These are phyloP conservation scores for Clarias fuscus DNA, from an alignment of 2,797 vertebrate genomes.

Conservation along the genomic window DNA sequence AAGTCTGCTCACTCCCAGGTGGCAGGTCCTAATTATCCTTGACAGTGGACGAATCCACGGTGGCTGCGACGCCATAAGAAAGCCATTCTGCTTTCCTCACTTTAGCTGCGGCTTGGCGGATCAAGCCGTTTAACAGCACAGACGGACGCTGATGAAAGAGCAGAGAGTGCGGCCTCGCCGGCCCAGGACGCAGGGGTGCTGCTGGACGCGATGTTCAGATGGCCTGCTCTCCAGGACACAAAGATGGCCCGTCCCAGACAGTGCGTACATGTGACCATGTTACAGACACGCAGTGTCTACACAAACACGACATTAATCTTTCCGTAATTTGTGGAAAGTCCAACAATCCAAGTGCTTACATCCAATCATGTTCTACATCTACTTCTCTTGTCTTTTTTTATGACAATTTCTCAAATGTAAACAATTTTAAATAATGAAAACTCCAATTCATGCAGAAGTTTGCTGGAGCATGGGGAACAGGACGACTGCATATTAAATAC, in stretches of 20 bases:
- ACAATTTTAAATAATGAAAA: not conserved
- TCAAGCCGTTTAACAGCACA: constrained; percentile 50
- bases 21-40: constrained; percentile 62
- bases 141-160: constrained; percentile 54
- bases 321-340: not conserved
- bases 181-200: constrained; percentile 23
- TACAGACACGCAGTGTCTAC: not conserved
- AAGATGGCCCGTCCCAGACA: constrained; percentile 14
- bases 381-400: not conserved
- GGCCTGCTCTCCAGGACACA: constrained; percentile 23
- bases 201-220: constrained; percentile 35
- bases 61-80: constrained; percentile 33
- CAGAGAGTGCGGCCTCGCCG: constrained; percentile 16
- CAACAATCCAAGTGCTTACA: not conserved
- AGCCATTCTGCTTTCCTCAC: constrained; percentile 23
- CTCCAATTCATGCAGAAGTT: not conserved
- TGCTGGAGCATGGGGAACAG: not conserved
- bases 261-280: not conserved
- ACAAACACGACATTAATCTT: not conserved
- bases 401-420: not conserved
- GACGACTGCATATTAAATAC: not conserved
- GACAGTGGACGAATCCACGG: constrained; percentile 53
- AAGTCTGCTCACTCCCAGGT: constrained; percentile 59
- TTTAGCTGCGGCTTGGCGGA: constrained; percentile 35
- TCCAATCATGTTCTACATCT: not conserved